Base-by-base conservation (phyloP, 2,888 invertebrate species). In the Girardia tigrina region DNA sequence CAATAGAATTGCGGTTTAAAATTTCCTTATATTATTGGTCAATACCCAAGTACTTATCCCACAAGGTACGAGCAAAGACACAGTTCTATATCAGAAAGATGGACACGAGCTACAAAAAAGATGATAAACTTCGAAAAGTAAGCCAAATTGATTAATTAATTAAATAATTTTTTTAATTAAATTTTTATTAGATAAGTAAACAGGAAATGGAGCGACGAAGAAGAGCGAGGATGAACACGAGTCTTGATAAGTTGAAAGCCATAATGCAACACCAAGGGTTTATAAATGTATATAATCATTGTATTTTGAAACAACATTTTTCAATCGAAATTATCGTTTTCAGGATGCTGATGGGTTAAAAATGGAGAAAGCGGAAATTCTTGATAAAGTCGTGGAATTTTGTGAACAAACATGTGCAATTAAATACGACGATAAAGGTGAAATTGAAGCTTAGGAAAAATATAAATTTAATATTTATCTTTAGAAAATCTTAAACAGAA, bases 351-450 rank as follows among this genome's bases (percentile, higher is more conserved):
- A 56, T 56, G 56, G 56, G 23, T 20, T 56, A 16, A 56, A 56
- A 56, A 56, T 56, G 56, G 56, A 56, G 23, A 56, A 56, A 56
- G 56, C 56, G 23, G 56, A 56, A 56, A 56, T 56, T 56, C 56
- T 56, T n/a, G 56, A 56, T n/a, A 4, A n/a, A 56, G 56, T 56
- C 56, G 56, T 56, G n/a, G 56, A 56, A n/a, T 56, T 56, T 56
- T 56, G 56, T 56, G 8, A 56, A n/a, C 56, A 56, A 16, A 4
- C 23, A 8, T 8, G 8, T 56, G 4, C 20, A 6, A 56, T 4
- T 6, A 23, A 4, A n/a, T 6, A 12, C 4, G 6, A 16, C 4
- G n/a, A 56, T 56, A 4, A 56, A 8, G n/a, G 56, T 56, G 23
- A 56, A n/a, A 56, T 56, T n/a, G 23, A 12, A 20, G n/a, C 23